Percentiles rank a stretch among this genome's conserved stretches.
Conservation (phyloP, 1,140 invertebrate species). For the Scylla paramamosain region DNA sequence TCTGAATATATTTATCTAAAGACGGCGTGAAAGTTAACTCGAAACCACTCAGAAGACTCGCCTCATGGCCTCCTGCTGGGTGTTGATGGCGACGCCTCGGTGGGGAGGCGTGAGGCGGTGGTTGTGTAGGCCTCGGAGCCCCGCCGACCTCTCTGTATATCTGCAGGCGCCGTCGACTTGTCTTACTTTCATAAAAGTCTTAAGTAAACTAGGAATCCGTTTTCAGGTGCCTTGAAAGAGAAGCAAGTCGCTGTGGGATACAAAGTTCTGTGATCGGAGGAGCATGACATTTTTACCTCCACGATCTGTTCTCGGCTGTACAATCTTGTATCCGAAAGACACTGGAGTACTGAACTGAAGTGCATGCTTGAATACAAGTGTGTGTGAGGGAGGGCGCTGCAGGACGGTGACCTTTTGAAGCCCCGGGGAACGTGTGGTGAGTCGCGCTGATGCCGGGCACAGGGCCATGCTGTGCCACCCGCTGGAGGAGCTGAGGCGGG, state of each 20-base stretch:
- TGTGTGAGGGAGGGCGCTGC: neutral
- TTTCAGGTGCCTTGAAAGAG: neutral
- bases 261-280: neutral
- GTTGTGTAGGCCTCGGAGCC: too few relatives aligned
- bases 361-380: neutral
- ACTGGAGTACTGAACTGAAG: neutral
- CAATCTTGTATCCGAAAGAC: neutral
- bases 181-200: too few relatives aligned
- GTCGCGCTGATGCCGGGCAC: neutral
- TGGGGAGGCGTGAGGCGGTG: too few relatives aligned
- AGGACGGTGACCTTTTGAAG: neutral
- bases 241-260: neutral
- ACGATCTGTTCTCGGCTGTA: neutral
- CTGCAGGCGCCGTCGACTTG: too few relatives aligned
- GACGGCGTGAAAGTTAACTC: too few relatives aligned
- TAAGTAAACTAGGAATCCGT: neutral
- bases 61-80: too few relatives aligned
- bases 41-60: too few relatives aligned
- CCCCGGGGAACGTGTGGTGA: neutral
- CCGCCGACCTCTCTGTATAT: too few relatives aligned
- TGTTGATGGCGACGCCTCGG: too few relatives aligned
- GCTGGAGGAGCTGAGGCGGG: conserved; percentile 57
- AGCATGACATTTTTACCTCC: neutral
- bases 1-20: too few relatives aligned
- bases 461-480: conserved; percentile 59